Evolutionary conservation across 1,140 invertebrate species (phyloP).

Genomic region (Acyrthosiphon pisum): DNA sequence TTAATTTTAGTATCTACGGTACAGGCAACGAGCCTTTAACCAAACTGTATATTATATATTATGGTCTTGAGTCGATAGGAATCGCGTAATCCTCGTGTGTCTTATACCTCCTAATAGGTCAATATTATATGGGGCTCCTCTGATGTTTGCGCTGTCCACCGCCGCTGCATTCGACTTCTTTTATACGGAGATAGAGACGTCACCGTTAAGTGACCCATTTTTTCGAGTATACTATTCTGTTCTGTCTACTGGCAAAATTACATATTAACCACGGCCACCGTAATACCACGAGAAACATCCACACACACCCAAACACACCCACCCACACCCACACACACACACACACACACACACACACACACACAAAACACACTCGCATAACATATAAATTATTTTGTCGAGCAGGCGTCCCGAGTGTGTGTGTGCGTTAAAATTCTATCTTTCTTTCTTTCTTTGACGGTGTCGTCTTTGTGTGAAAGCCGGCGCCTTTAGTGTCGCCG

Average conservation of each 20-base stretch:
- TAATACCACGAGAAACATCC: neutral
- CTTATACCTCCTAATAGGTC: slow-evolving; percentile 14
- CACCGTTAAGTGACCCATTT: slow-evolving; percentile 27
- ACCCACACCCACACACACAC: too few species aligned
- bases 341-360: too few species aligned
- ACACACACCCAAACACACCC: neutral
- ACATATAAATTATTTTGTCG: too few species aligned
- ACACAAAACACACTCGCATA: too few species aligned
- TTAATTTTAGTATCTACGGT: neutral
- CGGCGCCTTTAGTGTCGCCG: too few species aligned
- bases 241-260: neutral
- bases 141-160: neutral
- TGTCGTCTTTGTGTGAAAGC: neutral
- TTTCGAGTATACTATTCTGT: slow-evolving; percentile 16
- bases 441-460: neutral
- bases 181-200: neutral
- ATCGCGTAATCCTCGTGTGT: neutral
- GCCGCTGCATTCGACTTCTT: neutral
- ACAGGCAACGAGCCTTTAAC: neutral
- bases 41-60: neutral
- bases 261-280: neutral
- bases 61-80: neutral
- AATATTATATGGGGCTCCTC: neutral
- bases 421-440: neutral
- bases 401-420: too few species aligned